phyloP scores from a whole-genome alignment of 1,140 invertebrate species.

The Solen grandis region DNA sequence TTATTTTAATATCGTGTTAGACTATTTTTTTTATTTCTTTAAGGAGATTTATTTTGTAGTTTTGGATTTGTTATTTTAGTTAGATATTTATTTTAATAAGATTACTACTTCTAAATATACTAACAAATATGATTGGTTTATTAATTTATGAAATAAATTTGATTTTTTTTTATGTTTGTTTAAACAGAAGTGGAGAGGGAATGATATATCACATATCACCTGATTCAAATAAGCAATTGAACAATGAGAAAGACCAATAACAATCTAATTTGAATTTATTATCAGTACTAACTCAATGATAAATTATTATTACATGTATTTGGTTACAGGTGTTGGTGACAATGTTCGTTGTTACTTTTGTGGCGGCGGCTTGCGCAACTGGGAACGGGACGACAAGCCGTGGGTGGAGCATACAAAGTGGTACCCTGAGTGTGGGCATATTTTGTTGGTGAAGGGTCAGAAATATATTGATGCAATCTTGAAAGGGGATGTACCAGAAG shows the following conservation, averaged over 20 bases:
- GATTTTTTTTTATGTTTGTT: no score
- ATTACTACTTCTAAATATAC: no score
- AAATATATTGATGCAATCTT: constrained; percentile 3
- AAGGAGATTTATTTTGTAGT: no score
- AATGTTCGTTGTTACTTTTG: constrained; percentile 42
- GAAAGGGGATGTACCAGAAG: neutral
- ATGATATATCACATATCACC: neutral
- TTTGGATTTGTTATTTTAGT: no score
- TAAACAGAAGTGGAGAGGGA: no score
- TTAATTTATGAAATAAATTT: no score
- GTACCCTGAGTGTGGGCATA: constrained; percentile 33
- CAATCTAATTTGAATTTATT: neutral
- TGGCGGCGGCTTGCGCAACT: constrained; percentile 35
- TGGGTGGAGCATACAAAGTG: constrained; percentile 39
- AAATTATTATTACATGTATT: no score
- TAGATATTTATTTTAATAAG: no score
- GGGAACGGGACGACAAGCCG: constrained; percentile 29
- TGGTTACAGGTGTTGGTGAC: constrained; percentile 36
- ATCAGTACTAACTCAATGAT: no score
- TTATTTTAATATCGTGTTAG: no score
- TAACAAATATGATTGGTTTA: no score
- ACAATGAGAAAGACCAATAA: neutral
- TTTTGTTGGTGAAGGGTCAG: constrained; percentile 18
- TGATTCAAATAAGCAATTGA: neutral
- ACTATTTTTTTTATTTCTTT: no score